These are phyloP conservation scores for Lithosia quadra DNA, from an alignment of 2,888 invertebrate species.

Conservation along the genomic window DNA sequence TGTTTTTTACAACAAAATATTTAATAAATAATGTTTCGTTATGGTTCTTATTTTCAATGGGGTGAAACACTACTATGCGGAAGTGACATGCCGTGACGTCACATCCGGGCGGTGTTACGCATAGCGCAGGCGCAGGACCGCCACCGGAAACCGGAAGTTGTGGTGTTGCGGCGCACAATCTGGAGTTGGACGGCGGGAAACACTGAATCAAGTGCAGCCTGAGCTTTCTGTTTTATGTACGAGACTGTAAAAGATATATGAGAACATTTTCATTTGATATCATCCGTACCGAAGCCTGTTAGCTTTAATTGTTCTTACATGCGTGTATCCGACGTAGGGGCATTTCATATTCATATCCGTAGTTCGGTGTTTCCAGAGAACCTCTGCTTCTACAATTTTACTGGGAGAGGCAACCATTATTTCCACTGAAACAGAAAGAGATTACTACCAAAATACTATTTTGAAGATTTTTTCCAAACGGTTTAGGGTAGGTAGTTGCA, in stretches of 20 bases:
- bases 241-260: conserved; percentile 78
- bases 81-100: conserved; percentile 72
- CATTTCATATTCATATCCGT: conserved; percentile 21
- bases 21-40: conserved; percentile 13
- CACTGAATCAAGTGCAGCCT: conserved; percentile 84
- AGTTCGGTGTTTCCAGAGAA: background rate
- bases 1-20: background rate
- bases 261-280: conserved; percentile 67
- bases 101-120: conserved; percentile 59
- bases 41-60: conserved; percentile 46
- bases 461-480: no score
- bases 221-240: conserved; percentile 79
- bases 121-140: conserved; percentile 78
- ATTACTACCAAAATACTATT: no score
- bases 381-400: background rate
- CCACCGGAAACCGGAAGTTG: conserved; percentile 84
- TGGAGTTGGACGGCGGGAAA: conserved; percentile 84
- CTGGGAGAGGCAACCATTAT: background rate
- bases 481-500: no score
- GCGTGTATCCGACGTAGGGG: conserved; percentile 45
- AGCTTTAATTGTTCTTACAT: conserved; percentile 58
- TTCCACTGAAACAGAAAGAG: background rate
- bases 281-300: conserved; percentile 53
- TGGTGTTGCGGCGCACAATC: conserved; percentile 84
- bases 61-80: conserved; percentile 56